These are phyloP conservation scores for Xenus cinereus DNA, from an alignment of 2,113 vertebrate species.

Conservation along the genomic window DNA sequence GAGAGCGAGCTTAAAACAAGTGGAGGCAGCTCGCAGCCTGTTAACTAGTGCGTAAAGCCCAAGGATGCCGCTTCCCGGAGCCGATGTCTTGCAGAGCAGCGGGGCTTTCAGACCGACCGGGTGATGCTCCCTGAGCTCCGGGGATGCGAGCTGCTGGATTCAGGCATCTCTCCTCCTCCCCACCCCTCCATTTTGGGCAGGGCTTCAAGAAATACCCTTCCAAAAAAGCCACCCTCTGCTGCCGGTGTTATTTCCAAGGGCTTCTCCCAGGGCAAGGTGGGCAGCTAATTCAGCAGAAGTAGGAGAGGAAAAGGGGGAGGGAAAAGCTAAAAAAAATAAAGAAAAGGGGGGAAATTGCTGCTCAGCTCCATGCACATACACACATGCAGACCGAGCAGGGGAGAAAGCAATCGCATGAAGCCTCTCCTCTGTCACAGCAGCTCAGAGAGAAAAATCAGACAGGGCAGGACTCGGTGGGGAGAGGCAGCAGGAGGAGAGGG, in stretches of 20 bases:
- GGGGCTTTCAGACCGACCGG: not conserved
- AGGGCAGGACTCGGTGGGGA: not conserved
- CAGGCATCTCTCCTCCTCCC: constrained; percentile 9
- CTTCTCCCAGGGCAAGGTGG: not conserved
- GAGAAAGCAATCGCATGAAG: not conserved
- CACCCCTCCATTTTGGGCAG: constrained; percentile 16
- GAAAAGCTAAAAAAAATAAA: not conserved
- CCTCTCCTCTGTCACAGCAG: not conserved
- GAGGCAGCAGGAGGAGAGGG: not conserved
- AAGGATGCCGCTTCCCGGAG: constrained; percentile 18
- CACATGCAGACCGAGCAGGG: not conserved
- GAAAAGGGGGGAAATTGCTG: not conserved
- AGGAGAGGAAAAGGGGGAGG: not conserved
- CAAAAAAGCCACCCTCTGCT: not conserved
- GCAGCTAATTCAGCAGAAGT: not conserved
- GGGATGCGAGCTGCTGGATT: constrained; percentile 1
- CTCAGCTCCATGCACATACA: not conserved
- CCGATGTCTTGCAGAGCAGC: constrained; percentile 43
- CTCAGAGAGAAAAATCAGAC: not conserved
- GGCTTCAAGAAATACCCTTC: not conserved
- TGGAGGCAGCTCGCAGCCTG: constrained; percentile 56
- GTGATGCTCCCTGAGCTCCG: not conserved
- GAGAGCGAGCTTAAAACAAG: constrained; percentile 65
- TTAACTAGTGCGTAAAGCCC: constrained; percentile 54
- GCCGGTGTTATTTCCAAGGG: not conserved